Evolutionary conservation across 2,797 vertebrate species (phyloP), one percentile per base, ranked within the genome.

Genomic region (Paedocypris micromegethes): DNA sequence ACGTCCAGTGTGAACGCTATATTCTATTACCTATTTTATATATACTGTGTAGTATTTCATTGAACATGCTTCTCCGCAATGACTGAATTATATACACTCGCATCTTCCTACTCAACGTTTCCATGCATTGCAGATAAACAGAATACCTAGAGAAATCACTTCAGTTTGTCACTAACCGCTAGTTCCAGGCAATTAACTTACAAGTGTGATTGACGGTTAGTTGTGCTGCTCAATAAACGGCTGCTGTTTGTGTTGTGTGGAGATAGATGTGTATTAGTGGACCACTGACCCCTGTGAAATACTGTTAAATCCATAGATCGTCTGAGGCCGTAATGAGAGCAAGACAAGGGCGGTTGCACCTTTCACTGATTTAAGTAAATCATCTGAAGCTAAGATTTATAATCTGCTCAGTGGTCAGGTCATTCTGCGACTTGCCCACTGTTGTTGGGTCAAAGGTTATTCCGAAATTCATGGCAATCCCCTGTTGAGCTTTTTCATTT

Each of bases 341-440:
- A 7, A 9, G 39, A 40, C 53, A 68, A 40, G 44, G 58, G 9
- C 58, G 9, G 40, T 69, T 48, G 39, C 58, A 69, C 51, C 67
- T 55, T 68, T 69, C 51, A 43, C 51, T 69, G 51, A 61, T 69
- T 69, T 49, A 48, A 69, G 58, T 38, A 55, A 44, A 69, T 37
- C 9, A 38, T 48, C 9, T 23, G 23, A 23, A 23, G 23, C 23
- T 23, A 23, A 23, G 23, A 23, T 23, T 23, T 23, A 23, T 23
- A 23, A 23, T 23, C 23, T 23, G 23, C 23, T 23, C 23, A 23
- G 23, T 23, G 23, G 23, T 23, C 23, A 23, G 23, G 23, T 23
- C 23, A 23, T 23, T 23, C 23, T 23, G 23, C 23, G 23, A 23
- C 66, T 51, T 61, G n/a, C 6, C 5, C 38, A 40, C 9, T 48